Percentiles rank a stretch among this genome's conserved stretches.
These are phyloP conservation scores for Vimba vimba DNA, from an alignment of 2,113 vertebrate genomes.

Conservation along the genomic window DNA sequence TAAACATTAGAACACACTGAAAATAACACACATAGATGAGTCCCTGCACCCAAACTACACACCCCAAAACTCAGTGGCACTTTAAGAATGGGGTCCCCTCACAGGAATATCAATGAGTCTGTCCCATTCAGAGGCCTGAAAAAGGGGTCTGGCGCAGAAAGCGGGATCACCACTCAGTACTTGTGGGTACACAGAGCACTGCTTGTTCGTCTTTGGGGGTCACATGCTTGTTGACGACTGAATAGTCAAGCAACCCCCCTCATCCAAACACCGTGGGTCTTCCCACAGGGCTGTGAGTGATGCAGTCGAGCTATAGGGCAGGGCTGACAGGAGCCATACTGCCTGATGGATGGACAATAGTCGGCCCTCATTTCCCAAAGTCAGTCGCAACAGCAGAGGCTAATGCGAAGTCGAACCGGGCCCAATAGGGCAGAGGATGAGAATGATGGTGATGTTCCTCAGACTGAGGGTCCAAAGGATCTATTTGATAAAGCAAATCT, in stretches of 20 bases:
- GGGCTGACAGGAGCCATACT: slow-evolving; percentile 24
- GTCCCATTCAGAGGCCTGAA: slow-evolving; percentile 78
- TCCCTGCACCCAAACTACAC: slow-evolving; percentile 50
- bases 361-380: slow-evolving; percentile 41
- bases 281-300: slow-evolving; percentile 21
- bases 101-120: slow-evolving; percentile 82
- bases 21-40: slow-evolving; percentile 41
- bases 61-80: slow-evolving; percentile 70
- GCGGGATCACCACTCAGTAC: slow-evolving; percentile 35
- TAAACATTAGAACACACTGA: slow-evolving; percentile 14
- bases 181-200: slow-evolving; percentile 50
- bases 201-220: slow-evolving; percentile 49
- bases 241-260: slow-evolving; percentile 2
- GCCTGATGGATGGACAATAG: slow-evolving; percentile 44
- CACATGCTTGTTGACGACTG: slow-evolving; percentile 28
- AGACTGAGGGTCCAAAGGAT: slow-evolving; percentile 59
- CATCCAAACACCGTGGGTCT: slow-evolving; percentile 38
- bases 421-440: slow-evolving; percentile 12
- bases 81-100: slow-evolving; percentile 79
- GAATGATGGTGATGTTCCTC: slow-evolving; percentile 20
- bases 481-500: slow-evolving; percentile 62
- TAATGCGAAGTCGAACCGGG: slow-evolving; percentile 31
- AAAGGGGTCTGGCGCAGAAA: slow-evolving; percentile 73
- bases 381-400: slow-evolving; percentile 27
- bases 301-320: slow-evolving; percentile 1